phyloP scores from a whole-genome alignment of 2,888 invertebrate genomes.

The Dynastes maya region DNA sequence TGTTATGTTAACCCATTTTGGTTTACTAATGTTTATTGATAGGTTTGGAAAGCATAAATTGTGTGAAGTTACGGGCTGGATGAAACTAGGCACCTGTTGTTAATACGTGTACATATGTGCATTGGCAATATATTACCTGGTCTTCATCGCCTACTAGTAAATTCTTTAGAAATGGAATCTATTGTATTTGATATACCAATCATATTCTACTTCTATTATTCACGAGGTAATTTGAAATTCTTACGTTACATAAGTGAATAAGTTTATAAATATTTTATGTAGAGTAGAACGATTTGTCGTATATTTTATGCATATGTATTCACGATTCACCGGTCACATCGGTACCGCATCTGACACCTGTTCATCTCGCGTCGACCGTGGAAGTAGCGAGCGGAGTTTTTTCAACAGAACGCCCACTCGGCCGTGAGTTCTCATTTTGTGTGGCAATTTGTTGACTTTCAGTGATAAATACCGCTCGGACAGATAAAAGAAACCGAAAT shows the following conservation, averaged over 20 bases:
- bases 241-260: constrained; percentile 28
- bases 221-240: constrained; percentile 2
- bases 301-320: constrained; percentile 31
- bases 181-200: not conserved
- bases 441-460: constrained; percentile 46
- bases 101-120: no score
- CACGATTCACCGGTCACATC: constrained; percentile 19
- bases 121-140: no score
- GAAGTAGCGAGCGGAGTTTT: constrained; percentile 40
- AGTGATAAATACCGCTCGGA: constrained; percentile 42
- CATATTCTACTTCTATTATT: not conserved
- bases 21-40: no score
- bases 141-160: no score
- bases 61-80: no score
- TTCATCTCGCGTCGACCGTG: constrained; percentile 25
- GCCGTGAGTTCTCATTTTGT: constrained; percentile 34
- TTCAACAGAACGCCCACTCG: constrained; percentile 35
- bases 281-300: not conserved
- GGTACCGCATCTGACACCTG: constrained; percentile 44
- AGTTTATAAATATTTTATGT: constrained; percentile 30
- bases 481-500: constrained; percentile 45
- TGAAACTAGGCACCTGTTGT: no score
- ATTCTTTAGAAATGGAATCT: not conserved
- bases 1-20: no score
- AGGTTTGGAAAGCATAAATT: no score